Evolutionary conservation across 2,888 invertebrate genomes (phyloP), one percentile per base, ranked within the genome.

Genomic region (Andrena dorsata): DNA sequence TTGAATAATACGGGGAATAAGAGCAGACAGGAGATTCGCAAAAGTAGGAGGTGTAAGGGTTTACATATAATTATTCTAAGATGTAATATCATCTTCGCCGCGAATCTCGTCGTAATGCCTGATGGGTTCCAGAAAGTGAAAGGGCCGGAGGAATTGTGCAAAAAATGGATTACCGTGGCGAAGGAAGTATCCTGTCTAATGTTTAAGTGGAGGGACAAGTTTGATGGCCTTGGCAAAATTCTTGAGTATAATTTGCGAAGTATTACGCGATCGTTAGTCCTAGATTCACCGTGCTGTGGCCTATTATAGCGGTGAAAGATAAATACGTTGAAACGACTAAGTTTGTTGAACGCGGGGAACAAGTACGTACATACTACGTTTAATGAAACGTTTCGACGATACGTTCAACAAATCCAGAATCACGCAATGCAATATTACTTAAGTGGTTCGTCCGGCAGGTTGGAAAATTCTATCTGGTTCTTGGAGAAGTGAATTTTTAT

Each of bases 181-280:
- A 49, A 80, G 80, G 49, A 68, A 79, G 49, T 47, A 30, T 7
- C 16, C 30, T 23, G n/a, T 58, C 13, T 10, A 8, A 28, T 2
- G 13, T 28, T 20, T 1, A 2, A 51, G 7, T 41, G 58, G 68
- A 51, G 20, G 26, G 23, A 58, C 16, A n/a, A 1, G 16, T 10
- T 6, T 16, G 41, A 26, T 53, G 60, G 23, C 78, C 80, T 80
- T 77, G 79, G 64, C 51, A 16, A 47, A 76, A 70, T 77, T 65
- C 13, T 77, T 32, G 20, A 41, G 41, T 20, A 23, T 23, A 4
- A 56, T 49, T 6, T 41, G 5, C 10, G 13, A 28, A 10, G 10
- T 10, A 8, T 70, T 76, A 23, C 64, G 70, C 1, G 35, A 51
- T 53, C 73, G 28, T 61, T n/a, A 63, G 61, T 56, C n/a, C 41